These are phyloP conservation scores for Idaea biselata DNA, from an alignment of 2,888 invertebrate genomes.

Conservation along the genomic window DNA sequence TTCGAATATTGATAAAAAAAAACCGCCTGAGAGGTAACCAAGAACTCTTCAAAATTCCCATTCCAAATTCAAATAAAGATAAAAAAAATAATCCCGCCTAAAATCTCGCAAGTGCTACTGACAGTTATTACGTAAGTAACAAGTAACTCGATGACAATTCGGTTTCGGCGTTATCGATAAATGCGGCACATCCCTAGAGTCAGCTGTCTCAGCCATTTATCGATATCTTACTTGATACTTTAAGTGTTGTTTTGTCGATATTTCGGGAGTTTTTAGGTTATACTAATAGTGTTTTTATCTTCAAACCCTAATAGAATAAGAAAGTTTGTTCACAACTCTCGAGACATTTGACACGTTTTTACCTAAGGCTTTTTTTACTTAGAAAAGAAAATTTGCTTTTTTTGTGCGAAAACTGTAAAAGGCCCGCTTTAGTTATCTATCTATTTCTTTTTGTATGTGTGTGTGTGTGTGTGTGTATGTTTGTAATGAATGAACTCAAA, in stretches of 20 bases:
- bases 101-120: not conserved
- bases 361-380: no score
- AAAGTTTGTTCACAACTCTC: not conserved
- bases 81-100: not conserved
- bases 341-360: not conserved
- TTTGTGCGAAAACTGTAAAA: no score
- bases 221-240: not conserved
- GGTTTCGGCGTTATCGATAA: not conserved
- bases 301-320: not conserved
- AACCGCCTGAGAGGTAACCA: not conserved
- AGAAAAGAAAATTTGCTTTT: no score
- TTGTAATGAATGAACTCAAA: no score
- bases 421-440: no score
- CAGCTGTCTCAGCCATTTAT: conserved; percentile 8
- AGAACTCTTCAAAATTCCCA: not conserved
- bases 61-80: not conserved
- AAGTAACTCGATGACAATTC: conserved; percentile 4
- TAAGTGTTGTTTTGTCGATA: not conserved
- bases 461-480: no score
- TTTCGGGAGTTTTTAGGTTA: not conserved
- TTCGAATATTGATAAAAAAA: not conserved
- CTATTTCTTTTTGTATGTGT: no score
- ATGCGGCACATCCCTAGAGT: conserved; percentile 9
- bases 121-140: not conserved
- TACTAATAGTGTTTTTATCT: not conserved